Percentiles rank a stretch among this genome's conserved stretches.
Evolutionary conservation across 1,140 invertebrate species (phyloP).

Genomic region (Bacillus rossius): DNA sequence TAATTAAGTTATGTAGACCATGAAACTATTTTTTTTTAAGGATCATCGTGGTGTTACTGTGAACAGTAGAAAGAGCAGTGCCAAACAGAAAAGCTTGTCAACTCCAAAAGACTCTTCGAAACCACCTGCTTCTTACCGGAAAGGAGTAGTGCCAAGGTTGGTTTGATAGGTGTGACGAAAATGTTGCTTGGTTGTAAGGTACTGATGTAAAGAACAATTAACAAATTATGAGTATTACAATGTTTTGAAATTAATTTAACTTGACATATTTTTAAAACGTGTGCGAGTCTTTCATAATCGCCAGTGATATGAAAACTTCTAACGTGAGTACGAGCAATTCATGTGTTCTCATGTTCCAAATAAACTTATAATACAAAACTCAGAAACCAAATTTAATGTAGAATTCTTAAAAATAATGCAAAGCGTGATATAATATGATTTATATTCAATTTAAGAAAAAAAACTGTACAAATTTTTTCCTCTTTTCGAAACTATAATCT

Average conservation of each 20-base stretch:
- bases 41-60: too few species aligned
- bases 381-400: too few species aligned
- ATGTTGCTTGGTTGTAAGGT: neutral
- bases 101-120: neutral
- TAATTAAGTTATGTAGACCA: neutral
- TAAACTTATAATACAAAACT: too few species aligned
- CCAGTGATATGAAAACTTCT: neutral
- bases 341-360: neutral
- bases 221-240: neutral
- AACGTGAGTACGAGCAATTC: neutral
- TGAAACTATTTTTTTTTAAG: neutral
- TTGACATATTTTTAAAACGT: too few species aligned
- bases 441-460: too few species aligned
- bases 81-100: neutral
- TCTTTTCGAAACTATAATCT: too few species aligned
- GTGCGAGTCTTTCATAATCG: too few species aligned
- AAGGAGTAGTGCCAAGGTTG: conserved; percentile 44
- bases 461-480: too few species aligned
- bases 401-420: too few species aligned
- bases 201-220: neutral
- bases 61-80: neutral
- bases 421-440: too few species aligned
- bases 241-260: too few species aligned
- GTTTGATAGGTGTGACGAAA: neutral
- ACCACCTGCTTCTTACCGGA: conserved; percentile 34